phyloP scores from a whole-genome alignment of 2,888 invertebrate genomes.

The Peribatodes rhomboidaria region DNA sequence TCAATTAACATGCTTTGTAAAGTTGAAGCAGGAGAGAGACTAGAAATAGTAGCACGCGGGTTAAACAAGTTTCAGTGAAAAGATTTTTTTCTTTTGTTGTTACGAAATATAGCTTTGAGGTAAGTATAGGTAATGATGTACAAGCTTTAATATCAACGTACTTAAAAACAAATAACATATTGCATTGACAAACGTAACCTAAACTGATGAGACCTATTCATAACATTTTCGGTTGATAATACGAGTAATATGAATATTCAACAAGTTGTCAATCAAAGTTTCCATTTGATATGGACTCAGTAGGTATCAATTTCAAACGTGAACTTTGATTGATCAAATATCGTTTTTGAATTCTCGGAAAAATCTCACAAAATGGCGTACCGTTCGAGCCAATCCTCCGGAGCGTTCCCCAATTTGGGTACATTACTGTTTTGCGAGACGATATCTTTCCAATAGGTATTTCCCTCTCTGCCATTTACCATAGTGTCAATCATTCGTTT shows the following conservation, averaged over 20 bases:
- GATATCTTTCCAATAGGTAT: conserved; percentile 19
- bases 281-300: background rate
- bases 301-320: background rate
- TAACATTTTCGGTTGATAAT: background rate
- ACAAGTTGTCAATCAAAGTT: conserved; percentile 5
- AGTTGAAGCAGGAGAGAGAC: background rate
- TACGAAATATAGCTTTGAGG: too few species aligned
- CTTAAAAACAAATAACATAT: background rate
- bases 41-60: too few species aligned
- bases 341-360: conserved; percentile 10
- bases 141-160: too few species aligned
- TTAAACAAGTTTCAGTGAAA: too few species aligned
- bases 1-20: background rate
- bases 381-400: conserved; percentile 10
- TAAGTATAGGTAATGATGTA: too few species aligned
- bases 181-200: background rate
- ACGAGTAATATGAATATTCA: too few species aligned
- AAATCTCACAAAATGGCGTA: conserved; percentile 12
- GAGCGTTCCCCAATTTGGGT: conserved; percentile 31
- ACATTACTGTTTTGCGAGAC: conserved; percentile 31
- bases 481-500: conserved; percentile 31
- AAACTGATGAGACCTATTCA: background rate
- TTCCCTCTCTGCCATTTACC: conserved; percentile 25
- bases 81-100: too few species aligned
- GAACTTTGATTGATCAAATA: background rate